Percentiles rank a stretch among this genome's conserved stretches.
Conservation (phyloP, 2,888 invertebrate species). For the Hemicrepidius hirtus region DNA sequence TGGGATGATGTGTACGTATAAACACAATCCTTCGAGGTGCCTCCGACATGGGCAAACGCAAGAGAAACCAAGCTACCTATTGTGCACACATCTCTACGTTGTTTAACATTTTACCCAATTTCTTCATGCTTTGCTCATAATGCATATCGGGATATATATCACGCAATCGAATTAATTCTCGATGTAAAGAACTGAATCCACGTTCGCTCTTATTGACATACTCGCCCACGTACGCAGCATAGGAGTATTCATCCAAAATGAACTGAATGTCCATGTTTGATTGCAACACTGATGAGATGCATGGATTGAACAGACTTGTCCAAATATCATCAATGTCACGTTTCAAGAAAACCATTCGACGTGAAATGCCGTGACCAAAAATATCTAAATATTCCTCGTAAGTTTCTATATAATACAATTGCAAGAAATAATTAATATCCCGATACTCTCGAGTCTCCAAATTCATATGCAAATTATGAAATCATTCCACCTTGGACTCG, state of each 20-base stretch:
- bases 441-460: too few relatives aligned
- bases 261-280: too few relatives aligned
- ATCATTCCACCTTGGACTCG: too few relatives aligned
- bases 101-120: slow-evolving; percentile 63
- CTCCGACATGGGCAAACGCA: slow-evolving; percentile 68
- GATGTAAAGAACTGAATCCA: slow-evolving; percentile 65
- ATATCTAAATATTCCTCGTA: slow-evolving; percentile 60
- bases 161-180: slow-evolving; percentile 61
- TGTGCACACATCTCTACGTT: slow-evolving; percentile 64
- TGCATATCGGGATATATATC: slow-evolving; percentile 65
- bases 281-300: slow-evolving; percentile 62
- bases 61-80: slow-evolving; percentile 70
- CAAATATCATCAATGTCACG: slow-evolving; percentile 67
- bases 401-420: too few relatives aligned
- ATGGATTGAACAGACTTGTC: slow-evolving; percentile 68
- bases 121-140: slow-evolving; percentile 58
- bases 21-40: slow-evolving; percentile 60
- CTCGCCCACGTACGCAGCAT: slow-evolving; percentile 59
- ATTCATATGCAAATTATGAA: too few relatives aligned
- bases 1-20: slow-evolving; percentile 60
- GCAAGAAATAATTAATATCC: too few relatives aligned
- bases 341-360: too few relatives aligned
- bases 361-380: slow-evolving; percentile 51
- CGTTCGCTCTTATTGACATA: slow-evolving; percentile 67
- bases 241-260: slow-evolving; percentile 68